Conservation (phyloP, 2,113 vertebrate genomes). For the Spizaetus ornatus region DNA sequence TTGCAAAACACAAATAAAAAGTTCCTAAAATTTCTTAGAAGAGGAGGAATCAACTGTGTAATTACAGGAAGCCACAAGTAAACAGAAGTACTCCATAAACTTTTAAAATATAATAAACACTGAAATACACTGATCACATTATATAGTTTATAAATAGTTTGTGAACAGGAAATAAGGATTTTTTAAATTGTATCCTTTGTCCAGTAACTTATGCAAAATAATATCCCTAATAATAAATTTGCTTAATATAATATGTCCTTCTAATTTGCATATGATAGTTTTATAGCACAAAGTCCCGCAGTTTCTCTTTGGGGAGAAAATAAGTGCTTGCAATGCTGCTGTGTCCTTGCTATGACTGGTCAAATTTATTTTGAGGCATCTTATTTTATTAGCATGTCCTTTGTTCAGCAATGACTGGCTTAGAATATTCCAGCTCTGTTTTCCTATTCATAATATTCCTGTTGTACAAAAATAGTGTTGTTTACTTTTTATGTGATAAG, state of each 20-base stretch:
- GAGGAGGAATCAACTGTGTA: background rate
- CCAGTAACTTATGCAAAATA: background rate
- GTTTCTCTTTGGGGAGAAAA: background rate
- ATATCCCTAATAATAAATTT: background rate
- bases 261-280: background rate
- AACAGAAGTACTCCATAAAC: background rate
- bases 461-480: background rate
- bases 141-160: background rate
- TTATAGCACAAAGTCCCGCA: background rate
- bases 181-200: background rate
- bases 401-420: background rate
- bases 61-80: background rate
- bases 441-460: background rate
- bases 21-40: background rate
- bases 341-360: background rate
- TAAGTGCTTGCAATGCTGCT: background rate
- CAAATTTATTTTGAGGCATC: background rate
- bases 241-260: background rate
- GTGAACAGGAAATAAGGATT: background rate
- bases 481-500: background rate
- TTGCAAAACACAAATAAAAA: background rate
- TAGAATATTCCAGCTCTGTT: background rate
- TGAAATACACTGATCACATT: background rate
- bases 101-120: background rate
- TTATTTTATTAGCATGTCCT: background rate